Evolutionary conservation across 1,140 invertebrate species (phyloP), one percentile per base, ranked within the genome.

Genomic region (Ostrea edulis): DNA sequence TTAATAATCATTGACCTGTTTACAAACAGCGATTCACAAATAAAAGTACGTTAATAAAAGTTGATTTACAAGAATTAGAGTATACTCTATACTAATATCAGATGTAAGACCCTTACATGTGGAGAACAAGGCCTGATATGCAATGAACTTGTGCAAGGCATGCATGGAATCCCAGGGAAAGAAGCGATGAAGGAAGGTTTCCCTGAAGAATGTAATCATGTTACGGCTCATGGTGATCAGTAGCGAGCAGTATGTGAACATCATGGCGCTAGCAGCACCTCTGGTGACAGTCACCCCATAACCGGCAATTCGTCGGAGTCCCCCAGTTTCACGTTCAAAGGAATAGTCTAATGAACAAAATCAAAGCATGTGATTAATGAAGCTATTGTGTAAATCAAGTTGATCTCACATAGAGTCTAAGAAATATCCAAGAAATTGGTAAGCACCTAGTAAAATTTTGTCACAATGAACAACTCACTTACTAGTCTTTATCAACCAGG

Each of bases 121-220:
- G 94, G 99, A 99, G 94, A 99, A 98, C 0, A 99, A 95, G 0
- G 98, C 99, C 0, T 98, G 98, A 89, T 98, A 98, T 0, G 98
- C 99, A 0, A 98, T 98, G 83, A 99, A 99, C 95, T 99, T 99
- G 95, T 99, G 99, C 93, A 99, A 99, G 93, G 98, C 98, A 53
- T 99, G 98, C 91, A 99, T 98, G 0, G 98, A 97, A 94, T 99
- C 99, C 22, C 99, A 95, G 0, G 99, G 99, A 86, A 99, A 99
- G 94, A 99, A 99, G 92, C 99, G 98, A 92, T 99, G 98, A n/a
- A 99, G 97, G 11, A 98, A 97, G 90, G 99, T 99, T 94, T 99
- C 99, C 95, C 99, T 98, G 2, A 99, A 95, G 94, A 99, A 98
- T 0, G 99, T 99, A 62, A 99, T 96, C 0, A 99, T 96, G 95